Evolutionary conservation across 53 echinoderm and acorn worm species (phyloP).

Genomic region (Paelopatides confundens): DNA sequence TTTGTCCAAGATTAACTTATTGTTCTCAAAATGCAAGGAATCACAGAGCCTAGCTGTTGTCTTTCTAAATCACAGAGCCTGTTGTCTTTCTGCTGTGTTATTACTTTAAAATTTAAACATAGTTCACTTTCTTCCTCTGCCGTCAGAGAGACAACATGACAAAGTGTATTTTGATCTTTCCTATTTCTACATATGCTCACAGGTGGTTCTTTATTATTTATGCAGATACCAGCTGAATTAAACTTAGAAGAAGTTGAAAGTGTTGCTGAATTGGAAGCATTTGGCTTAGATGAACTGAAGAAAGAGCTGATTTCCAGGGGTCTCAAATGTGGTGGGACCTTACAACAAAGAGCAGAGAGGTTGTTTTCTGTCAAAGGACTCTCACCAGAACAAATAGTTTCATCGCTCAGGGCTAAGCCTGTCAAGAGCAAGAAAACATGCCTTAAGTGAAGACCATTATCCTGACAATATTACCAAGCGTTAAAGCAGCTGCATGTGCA

Average conservation of each 20-base stretch:
- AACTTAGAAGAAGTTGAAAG: constrained; percentile 68
- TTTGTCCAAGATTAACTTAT: too few relatives aligned
- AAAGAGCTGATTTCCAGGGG: constrained; percentile 79
- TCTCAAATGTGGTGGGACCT: constrained; percentile 94
- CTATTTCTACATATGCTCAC: background rate
- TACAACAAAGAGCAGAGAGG: constrained; percentile 88
- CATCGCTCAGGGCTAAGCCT: constrained; percentile 81
- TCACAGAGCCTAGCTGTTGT: too few relatives aligned
- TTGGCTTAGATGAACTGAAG: constrained; percentile 85
- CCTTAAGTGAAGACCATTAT: too few relatives aligned
- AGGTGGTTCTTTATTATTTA: background rate
- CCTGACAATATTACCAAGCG: too few relatives aligned
- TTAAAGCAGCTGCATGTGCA: too few relatives aligned
- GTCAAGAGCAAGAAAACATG: too few relatives aligned
- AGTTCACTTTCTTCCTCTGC: background rate
- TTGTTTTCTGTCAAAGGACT: constrained; percentile 83
- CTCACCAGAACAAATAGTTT: constrained; percentile 77
- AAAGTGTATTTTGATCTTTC: background rate
- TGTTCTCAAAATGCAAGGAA: too few relatives aligned
- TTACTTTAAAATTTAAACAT: too few relatives aligned
- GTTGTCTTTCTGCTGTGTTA: too few relatives aligned
- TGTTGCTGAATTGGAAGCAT: constrained; percentile 67
- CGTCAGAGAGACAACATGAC: background rate
- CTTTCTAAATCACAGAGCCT: too few relatives aligned
- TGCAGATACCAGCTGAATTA: constrained; percentile 3